phyloP scores from a whole-genome alignment of 2,113 vertebrate species.

The Mus musculus region DNA sequence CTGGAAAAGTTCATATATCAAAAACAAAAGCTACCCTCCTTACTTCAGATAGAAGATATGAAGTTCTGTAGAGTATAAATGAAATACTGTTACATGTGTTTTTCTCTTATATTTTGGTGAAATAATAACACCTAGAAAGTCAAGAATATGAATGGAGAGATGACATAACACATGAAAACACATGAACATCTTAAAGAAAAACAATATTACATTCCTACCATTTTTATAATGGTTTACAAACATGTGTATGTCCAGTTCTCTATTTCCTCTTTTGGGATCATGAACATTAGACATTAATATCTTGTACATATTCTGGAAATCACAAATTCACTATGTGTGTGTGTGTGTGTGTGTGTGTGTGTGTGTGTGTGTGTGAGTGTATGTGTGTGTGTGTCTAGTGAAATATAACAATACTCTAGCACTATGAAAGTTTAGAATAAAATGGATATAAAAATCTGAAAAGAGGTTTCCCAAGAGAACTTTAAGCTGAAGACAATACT shows the following conservation, averaged over 20 bases:
- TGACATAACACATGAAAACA: neutral
- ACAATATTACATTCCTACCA: neutral
- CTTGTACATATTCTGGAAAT: neutral
- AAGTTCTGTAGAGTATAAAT: neutral
- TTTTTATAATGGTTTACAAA: neutral
- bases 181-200: neutral
- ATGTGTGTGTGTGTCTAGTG: neutral
- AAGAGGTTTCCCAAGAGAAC: neutral
- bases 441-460: neutral
- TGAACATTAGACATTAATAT: neutral
- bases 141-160: neutral
- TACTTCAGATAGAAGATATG: neutral
- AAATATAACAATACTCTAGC: neutral
- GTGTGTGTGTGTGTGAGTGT: too few relatives aligned
- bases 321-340: neutral
- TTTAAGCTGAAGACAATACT: neutral
- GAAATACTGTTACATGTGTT: neutral
- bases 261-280: too few relatives aligned
- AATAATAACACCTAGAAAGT: neutral
- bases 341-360: too few relatives aligned
- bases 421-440: neutral
- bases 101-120: neutral
- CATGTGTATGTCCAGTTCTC: neutral
- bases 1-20: neutral
- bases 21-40: fast-evolving